phyloP scores from a whole-genome alignment of 2,888 invertebrate genomes.

The Lithophane ornitopus region DNA sequence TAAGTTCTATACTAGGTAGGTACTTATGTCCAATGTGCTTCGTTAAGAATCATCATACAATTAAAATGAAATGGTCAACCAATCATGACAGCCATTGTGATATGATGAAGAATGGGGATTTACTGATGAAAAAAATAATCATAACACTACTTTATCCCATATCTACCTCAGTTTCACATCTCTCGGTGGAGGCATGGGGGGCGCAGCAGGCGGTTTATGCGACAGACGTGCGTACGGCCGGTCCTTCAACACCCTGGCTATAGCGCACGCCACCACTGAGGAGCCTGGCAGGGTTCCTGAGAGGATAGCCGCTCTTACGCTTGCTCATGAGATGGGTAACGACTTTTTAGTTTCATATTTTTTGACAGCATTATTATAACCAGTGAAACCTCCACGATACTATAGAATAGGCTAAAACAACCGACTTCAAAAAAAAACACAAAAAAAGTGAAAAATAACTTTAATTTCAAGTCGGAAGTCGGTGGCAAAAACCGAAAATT shows the following conservation, averaged over 20 bases:
- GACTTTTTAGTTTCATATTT: no score
- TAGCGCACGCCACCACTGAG: constrained; percentile 83
- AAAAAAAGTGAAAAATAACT: no score
- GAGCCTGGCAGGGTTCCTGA: constrained; percentile 83
- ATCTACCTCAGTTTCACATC: constrained; percentile 83
- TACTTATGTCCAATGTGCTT: neutral
- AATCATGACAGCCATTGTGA: neutral
- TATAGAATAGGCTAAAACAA: no score
- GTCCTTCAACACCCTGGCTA: constrained; percentile 87
- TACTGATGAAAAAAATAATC: neutral
- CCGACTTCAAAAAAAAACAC: no score
- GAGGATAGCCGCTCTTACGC: constrained; percentile 83
- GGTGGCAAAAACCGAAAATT: no score
- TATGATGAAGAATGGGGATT: neutral
- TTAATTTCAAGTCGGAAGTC: no score
- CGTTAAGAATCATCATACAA: neutral
- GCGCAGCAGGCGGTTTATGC: constrained; percentile 88
- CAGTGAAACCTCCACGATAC: no score
- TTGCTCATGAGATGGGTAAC: constrained; percentile 86
- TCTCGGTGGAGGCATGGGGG: constrained; percentile 83
- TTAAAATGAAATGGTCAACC: neutral
- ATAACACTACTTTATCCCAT: no score
- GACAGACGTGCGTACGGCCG: constrained; percentile 85
- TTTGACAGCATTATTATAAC: no score
- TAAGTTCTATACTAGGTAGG: no score